Conservation (phyloP, 53 echinoderm and acorn worm species). For the Echinarachnius parma region DNA sequence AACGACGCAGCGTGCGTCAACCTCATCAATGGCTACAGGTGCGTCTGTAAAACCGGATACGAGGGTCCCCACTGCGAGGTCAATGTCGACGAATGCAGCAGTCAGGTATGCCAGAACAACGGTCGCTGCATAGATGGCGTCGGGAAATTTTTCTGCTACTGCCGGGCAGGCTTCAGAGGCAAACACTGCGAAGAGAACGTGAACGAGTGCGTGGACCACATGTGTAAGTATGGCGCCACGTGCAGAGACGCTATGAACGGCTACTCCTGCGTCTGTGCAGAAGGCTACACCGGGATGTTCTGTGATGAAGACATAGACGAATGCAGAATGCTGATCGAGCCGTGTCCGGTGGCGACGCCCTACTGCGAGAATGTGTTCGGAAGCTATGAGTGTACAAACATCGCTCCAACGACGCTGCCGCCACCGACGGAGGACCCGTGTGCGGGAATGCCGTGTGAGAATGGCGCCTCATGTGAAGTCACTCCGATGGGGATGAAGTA, state of each 20-base stretch:
- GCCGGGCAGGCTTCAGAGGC: slow-evolving; percentile 40
- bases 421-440: slow-evolving; percentile 37
- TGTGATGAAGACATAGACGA: slow-evolving; percentile 42
- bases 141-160: slow-evolving; percentile 38
- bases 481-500: slow-evolving; percentile 1
- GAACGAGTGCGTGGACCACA: slow-evolving; percentile 53
- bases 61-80: slow-evolving; percentile 43
- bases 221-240: slow-evolving; percentile 55
- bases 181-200: slow-evolving; percentile 49
- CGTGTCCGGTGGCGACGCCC: slow-evolving; percentile 26
- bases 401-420: slow-evolving; percentile 39
- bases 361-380: slow-evolving; percentile 32
- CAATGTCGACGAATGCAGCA: slow-evolving; percentile 39
- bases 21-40: slow-evolving; percentile 31
- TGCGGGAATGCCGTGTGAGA: slow-evolving; percentile 18
- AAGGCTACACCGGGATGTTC: slow-evolving; percentile 30
- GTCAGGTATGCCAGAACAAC: slow-evolving; percentile 33
- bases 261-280: slow-evolving; percentile 38
- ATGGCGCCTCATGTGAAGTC: slow-evolving; percentile 15
- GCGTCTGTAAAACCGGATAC: slow-evolving; percentile 57
- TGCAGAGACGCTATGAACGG: slow-evolving; percentile 34
- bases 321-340: slow-evolving; percentile 14
- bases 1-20: slow-evolving; percentile 46
- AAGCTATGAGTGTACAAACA: slow-evolving; percentile 29
- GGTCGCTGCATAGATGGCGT: slow-evolving; percentile 35